Base-by-base conservation (phyloP, 2,888 invertebrate species). In the Yponomeuta evonymella region DNA sequence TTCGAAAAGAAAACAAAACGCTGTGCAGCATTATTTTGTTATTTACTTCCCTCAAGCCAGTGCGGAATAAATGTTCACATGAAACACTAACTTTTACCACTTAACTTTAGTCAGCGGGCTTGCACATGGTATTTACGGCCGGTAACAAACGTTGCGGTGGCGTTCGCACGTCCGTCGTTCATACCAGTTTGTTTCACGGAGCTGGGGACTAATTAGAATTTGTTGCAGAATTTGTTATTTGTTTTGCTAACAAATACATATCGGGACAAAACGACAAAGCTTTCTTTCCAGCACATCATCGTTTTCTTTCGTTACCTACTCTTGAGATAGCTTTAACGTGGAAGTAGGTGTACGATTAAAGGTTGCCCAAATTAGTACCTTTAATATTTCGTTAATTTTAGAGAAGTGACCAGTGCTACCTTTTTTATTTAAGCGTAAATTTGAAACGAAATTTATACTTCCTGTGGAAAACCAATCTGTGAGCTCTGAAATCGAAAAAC, bases 401-500 rank as follows among this genome's bases (percentile, higher is more conserved):
- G 12, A 3, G 4, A 15, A 15, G 15, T 58, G 51, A 12, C 15
- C 3, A 15, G 51, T 58, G 51, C 5, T 15, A 3, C 12, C 12
- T 58, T 58, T 58, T 58, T 15, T 58, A 58, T 58, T 15, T 15
- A 58, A 58, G 15, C 15, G 51, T 12, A 58, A 58, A 58, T 58
- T 58, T 58, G 12, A 58, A 58, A 58, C 15, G 12, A 15, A 58
- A 58, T 15, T 15, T 58, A 15, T 58, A 15, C 51, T 43, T 43
- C 43, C 43, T 8, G 43, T 43, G 43, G 15, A 58, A 51, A 58
- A 58, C 51, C 51, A 58, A 58, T 58, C 51, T 58, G 51, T 58
- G 51, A 58, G 51, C 51, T 58, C 51, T 58, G 51, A 58, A 58
- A 58, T 58, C 51, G 51, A 58, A 58, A 58, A 58, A 58, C 51